A percentile compares a stretch with the other conserved stretches of the same genome.
These are phyloP conservation scores for Pyrochroa serraticornis DNA, from an alignment of 2,888 invertebrate genomes.

Conservation along the genomic window DNA sequence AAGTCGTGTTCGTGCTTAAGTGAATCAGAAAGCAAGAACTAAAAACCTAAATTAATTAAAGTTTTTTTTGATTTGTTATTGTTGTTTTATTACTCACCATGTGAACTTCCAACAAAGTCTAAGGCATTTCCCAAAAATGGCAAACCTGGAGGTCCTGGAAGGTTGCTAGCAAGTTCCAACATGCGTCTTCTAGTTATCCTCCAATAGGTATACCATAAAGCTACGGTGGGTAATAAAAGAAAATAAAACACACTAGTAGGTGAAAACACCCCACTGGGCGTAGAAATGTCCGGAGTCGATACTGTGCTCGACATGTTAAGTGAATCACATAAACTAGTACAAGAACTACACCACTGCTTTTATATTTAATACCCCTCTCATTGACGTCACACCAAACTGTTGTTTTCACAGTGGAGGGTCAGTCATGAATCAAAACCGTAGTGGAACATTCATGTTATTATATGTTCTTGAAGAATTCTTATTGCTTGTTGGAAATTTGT, in stretches of 20 bases:
- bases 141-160: constrained; percentile 74
- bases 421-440: too few relatives aligned
- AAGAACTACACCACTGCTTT: too few relatives aligned
- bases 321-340: not conserved
- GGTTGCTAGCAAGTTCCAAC: constrained; percentile 71
- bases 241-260: constrained; percentile 74
- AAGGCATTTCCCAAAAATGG: constrained; percentile 78
- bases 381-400: too few relatives aligned
- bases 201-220: constrained; percentile 79
- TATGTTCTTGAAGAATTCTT: too few relatives aligned
- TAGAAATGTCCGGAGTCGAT: constrained; percentile 49
- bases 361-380: too few relatives aligned
- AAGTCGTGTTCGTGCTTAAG: too few relatives aligned
- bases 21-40: too few relatives aligned
- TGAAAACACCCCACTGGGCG: constrained; percentile 53
- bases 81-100: constrained; percentile 72
- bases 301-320: constrained; percentile 43
- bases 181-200: constrained; percentile 72
- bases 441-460: too few relatives aligned
- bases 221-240: constrained; percentile 70
- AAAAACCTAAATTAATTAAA: too few relatives aligned
- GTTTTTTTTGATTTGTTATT: too few relatives aligned
- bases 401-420: too few relatives aligned
- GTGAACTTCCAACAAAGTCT: constrained; percentile 74
- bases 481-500: too few relatives aligned